Base-by-base conservation (phyloP, 2,113 vertebrate species). In the Mirounga angustirostris region DNA sequence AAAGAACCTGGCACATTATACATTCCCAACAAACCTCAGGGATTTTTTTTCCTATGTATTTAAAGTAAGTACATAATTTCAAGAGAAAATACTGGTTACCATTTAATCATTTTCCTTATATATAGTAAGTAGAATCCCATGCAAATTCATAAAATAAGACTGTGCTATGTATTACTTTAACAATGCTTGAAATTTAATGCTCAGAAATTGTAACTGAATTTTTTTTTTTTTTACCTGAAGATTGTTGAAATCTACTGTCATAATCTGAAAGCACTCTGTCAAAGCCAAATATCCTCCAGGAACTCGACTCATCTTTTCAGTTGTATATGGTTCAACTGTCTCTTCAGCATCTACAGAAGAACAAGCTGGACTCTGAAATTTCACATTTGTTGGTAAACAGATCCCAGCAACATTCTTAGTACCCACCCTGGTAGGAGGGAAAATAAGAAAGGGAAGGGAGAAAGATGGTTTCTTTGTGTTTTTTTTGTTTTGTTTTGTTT, bases 311-410 rank as follows among this genome's bases (percentile, higher is more conserved):
- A 99, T 99, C 91, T 99, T 99, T 98, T 99, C 99, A 0, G 99
- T 99, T 89, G 99, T 99, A 96, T 99, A 99, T 24, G 99, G 99
- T 98, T 99, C 99, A 14, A 99, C 94, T 50, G 99, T 98, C 93
- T 99, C 99, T 73, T 99, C 99, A 0, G 98, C 98, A 89, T 98
- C 99, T 15, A 97, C 92, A 93, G 98, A 98, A 97, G 98, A 98
- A 0, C 97, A 99, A 0, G 99, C 99, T 1, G 99, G 99, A 95
- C 99, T 99, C 36, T 98, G 99, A 97, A 99, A 99, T 76, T 98
- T 98, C 92, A 99, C 99, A 24, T 98, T 98, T 73, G 97, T 92
- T 71, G 98, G 97, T 97, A 99, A 97, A 92, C 46, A 95, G 67
- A 99, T 98, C 69, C 99, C 98, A 97, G 99, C 99, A 86, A 99